Evolutionary conservation across 2,113 vertebrate genomes (phyloP), one percentile per base, ranked within the genome.

Genomic region (Labeo catla): DNA sequence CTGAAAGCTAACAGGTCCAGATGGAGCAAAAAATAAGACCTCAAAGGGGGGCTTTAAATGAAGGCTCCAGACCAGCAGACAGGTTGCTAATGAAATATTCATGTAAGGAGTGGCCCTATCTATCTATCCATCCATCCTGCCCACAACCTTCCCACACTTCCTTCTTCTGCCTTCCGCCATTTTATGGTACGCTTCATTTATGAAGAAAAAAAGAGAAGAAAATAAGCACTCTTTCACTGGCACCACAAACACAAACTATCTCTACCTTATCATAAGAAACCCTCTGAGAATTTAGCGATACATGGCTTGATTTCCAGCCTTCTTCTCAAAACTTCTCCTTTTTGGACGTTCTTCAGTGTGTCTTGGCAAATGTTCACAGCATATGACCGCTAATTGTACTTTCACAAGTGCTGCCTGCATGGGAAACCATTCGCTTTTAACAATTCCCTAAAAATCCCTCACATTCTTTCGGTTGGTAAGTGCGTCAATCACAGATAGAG

Each of bases 21-120:
- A 91, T 90, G 92, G 87, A 84, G 85, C 84, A 76, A 86, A 88
- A 84, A 90, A 88, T 72, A 85, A 88, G 86, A 86, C 86, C 91
- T 93, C 87, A 86, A 84, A 89, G 88, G 84, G 83, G 78, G 61
- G 81, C 87, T 89, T 88, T 89, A 91, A 88, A 91, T 79, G 86
- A 84, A 88, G 88, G 86, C 84, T 76, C 89, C 70, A 45, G 81
- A 88, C 84, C 84, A 87, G 87, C 86, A 87, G 87, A 90, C 92
- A 90, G 91, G 90, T 90, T 92, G 89, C 89, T 90, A 87, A 91
- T 91, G 74, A 91, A 92, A 91, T 91, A 93, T 92, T 90, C 88
- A 93, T 87, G 89, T 76, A 79, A 86, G 89, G 89, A 88, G 86
- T 83, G 83, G 86, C 85, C 65, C 54, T 89, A 76, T 81, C 65